A percentile compares a stretch with the other conserved stretches of the same genome.
These are phyloP conservation scores for Lamellibrachia columna DNA, from an alignment of 2,888 invertebrate genomes.

Conservation along the genomic window DNA sequence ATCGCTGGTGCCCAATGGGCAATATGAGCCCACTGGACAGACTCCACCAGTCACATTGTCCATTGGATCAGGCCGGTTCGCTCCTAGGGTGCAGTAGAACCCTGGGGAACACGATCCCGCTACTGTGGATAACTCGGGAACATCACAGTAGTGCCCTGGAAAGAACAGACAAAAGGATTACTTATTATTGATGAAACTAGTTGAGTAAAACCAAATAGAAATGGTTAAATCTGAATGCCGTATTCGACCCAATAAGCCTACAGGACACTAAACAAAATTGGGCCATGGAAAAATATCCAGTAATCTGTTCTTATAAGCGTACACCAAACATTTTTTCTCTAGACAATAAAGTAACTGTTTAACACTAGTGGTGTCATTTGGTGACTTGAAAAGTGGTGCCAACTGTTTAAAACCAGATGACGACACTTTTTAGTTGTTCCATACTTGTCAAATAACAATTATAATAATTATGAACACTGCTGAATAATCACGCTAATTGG, in stretches of 20 bases:
- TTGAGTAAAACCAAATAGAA: background rate
- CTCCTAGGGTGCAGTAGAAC: conserved; percentile 56
- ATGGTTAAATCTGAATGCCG: background rate
- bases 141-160: conserved; percentile 56
- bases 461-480: no score
- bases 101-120: conserved; percentile 57
- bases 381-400: no score
- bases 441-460: no score
- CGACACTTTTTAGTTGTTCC: no score
- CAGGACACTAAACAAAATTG: no score
- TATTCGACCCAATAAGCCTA: background rate
- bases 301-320: no score
- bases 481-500: no score
- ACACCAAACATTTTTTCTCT: no score
- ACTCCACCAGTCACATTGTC: conserved; percentile 56
- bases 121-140: conserved; percentile 48
- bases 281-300: no score
- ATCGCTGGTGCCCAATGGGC: conserved; percentile 51
- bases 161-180: background rate
- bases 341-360: no score
- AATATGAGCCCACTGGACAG: conserved; percentile 59
- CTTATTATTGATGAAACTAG: background rate
- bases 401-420: no score
- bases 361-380: no score
- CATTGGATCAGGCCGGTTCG: conserved; percentile 47